Evolutionary conservation across 2,888 invertebrate genomes (phyloP).

Genomic region (Trissoscelio sp.): DNA sequence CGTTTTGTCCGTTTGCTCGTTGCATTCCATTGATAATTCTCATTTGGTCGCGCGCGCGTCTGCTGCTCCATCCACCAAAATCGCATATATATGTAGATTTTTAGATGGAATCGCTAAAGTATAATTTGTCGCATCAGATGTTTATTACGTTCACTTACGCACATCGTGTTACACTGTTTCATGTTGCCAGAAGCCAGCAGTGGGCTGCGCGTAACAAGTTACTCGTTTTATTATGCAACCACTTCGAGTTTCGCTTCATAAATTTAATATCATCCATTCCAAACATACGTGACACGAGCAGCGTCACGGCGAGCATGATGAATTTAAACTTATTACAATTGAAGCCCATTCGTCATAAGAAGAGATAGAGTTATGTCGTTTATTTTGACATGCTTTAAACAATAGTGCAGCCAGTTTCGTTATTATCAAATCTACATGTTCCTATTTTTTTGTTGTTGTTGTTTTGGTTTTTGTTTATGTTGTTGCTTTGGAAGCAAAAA

Average conservation of each 20-base stretch:
- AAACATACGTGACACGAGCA: conserved; percentile 62
- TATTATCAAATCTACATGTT: background rate
- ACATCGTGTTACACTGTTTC: conserved; percentile 57
- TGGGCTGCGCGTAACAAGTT: conserved; percentile 63
- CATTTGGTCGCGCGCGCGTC: no score
- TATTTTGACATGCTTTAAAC: background rate
- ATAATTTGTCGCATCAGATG: conserved; percentile 54
- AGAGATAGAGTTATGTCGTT: conserved; percentile 15
- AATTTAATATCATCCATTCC: conserved; percentile 66
- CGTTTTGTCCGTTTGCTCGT: no score
- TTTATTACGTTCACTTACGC: conserved; percentile 63
- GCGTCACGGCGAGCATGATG: conserved; percentile 47
- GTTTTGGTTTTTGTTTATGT: no score
- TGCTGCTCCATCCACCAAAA: no score
- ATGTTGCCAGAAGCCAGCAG: conserved; percentile 41
- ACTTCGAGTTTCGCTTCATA: conserved; percentile 65
- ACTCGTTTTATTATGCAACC: conserved; percentile 68
- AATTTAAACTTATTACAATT: conserved; percentile 62
- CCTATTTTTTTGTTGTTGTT: no score
- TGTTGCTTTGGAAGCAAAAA: no score
- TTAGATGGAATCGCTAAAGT: conserved; percentile 38
- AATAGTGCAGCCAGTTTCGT: background rate
- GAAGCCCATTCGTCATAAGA: conserved; percentile 42
- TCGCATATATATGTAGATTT: no score
- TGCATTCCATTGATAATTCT: conserved; percentile 11